Evolutionary conservation across 2,797 vertebrate species (phyloP), one percentile per base, ranked within the genome.

Genomic region (Xerus rutilus): DNA sequence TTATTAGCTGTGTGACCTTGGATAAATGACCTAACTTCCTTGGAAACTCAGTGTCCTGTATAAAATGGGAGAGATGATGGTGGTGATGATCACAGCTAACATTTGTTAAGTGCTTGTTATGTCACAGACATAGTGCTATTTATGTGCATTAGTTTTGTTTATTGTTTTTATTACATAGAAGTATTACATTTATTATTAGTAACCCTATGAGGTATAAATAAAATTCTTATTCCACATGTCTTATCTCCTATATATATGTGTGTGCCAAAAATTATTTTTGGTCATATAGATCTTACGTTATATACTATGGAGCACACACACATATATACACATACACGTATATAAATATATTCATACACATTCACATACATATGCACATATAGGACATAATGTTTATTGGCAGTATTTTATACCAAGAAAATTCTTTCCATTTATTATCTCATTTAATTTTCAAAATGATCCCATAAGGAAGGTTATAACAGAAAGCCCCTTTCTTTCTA

Each of bases 221-320:
- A 13, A 59, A 7, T 62, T 74, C 47, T 84, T 93, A 89, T 28
- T 49, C 39, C 35, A 54, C 59, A 62, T 4, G 23, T 62, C 32
- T 0, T 43, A 20, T 92, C 20, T 84, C 39, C 23, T 94, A 11
- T 78, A 18, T 23, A 30, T 86, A 25, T 59, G 4, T 91, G 9
- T 98, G 96, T 98, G 96, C 98, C 86, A 89, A 97, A 97, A 98
- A 94, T 96, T 98, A 98, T 98, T 98, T 97, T 98, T 98, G 98
- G 98, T 89, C 81, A 96, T 96, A 97, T 69, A 93, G 97, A 97
- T 98, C 96, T 98, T 98, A 97, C 95, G 95, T 97, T 96, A 98
- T 98, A 98, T 98, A 98, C 97, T 98, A 97, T 97, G 92, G 95
- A 94, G 97, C 98, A 62, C 78, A 45, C 47, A 13, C 70, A 23